A percentile compares a stretch with the other conserved stretches of the same genome.
Conservation (phyloP, 2,797 vertebrate species). For the Lepus oiostolus region DNA sequence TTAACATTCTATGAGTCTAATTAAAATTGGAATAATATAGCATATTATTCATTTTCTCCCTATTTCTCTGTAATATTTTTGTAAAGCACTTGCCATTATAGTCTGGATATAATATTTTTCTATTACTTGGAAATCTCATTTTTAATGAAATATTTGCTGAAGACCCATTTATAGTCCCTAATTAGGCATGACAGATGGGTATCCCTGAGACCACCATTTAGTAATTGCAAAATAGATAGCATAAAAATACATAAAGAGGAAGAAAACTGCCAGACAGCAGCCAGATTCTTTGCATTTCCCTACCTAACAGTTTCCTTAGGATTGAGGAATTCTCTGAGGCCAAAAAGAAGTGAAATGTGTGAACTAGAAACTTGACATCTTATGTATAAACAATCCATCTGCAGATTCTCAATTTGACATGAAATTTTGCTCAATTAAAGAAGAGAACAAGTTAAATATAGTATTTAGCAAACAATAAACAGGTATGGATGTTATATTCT, state of each 20-base stretch:
- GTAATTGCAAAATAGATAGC: conserved; percentile 68
- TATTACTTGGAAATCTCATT: conserved; percentile 73
- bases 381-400: conserved; percentile 72
- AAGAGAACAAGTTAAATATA: conserved; percentile 71
- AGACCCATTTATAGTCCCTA: conserved; percentile 70
- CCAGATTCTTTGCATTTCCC: background rate
- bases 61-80: conserved; percentile 71
- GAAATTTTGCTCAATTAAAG: conserved; percentile 61
- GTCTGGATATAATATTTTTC: conserved; percentile 71
- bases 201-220: conserved; percentile 72
- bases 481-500: conserved; percentile 57
- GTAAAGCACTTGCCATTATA: conserved; percentile 65
- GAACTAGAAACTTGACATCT: conserved; percentile 77
- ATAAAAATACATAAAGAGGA: conserved; percentile 69
- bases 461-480: conserved; percentile 68
- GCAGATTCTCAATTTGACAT: conserved; percentile 63
- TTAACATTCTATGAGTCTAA: conserved; percentile 71
- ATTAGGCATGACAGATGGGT: conserved; percentile 81
- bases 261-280: conserved; percentile 54
- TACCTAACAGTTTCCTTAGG: conserved; percentile 62
- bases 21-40: conserved; percentile 73
- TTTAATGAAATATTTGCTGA: conserved; percentile 79
- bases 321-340: conserved; percentile 75
- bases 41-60: conserved; percentile 61
- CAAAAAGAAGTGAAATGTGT: conserved; percentile 75